These are phyloP conservation scores for Armadillidium nasatum DNA, from an alignment of 1,140 invertebrate species.

Conservation along the genomic window DNA sequence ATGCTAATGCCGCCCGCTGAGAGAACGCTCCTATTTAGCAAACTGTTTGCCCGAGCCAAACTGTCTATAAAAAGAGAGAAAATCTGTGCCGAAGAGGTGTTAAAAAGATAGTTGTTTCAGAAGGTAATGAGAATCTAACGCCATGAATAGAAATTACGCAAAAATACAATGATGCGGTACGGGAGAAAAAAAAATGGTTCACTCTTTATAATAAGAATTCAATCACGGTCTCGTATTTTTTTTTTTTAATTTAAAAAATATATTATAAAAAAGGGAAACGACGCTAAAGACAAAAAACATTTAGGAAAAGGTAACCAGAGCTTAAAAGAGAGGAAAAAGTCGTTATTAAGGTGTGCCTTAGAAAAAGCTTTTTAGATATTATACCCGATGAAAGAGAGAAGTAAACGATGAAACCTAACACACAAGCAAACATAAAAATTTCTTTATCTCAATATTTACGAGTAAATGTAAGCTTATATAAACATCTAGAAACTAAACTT, in stretches of 20 bases:
- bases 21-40: not conserved
- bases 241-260: not conserved
- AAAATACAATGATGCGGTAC: not conserved
- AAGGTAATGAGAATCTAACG: slow-evolving; percentile 8
- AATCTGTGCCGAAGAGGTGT: not conserved
- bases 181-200: not conserved
- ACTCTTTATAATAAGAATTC: not conserved
- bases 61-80: not conserved
- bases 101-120: not conserved
- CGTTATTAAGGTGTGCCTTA: too few relatives aligned
- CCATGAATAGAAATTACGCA: slow-evolving; percentile 10
- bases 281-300: too few relatives aligned
- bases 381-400: too few relatives aligned
- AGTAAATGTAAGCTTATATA: too few relatives aligned
- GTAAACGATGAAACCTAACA: too few relatives aligned
- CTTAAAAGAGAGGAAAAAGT: too few relatives aligned
- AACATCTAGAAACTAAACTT: too few relatives aligned
- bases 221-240: not conserved
- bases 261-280: too few relatives aligned
- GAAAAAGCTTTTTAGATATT: too few relatives aligned
- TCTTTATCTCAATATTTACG: too few relatives aligned
- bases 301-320: too few relatives aligned
- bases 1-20: not conserved
- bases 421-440: too few relatives aligned
- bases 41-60: slow-evolving; percentile 1